Evolutionary conservation across 2,113 vertebrate genomes (phyloP).

Genomic region (Eupsittula cactorum): DNA sequence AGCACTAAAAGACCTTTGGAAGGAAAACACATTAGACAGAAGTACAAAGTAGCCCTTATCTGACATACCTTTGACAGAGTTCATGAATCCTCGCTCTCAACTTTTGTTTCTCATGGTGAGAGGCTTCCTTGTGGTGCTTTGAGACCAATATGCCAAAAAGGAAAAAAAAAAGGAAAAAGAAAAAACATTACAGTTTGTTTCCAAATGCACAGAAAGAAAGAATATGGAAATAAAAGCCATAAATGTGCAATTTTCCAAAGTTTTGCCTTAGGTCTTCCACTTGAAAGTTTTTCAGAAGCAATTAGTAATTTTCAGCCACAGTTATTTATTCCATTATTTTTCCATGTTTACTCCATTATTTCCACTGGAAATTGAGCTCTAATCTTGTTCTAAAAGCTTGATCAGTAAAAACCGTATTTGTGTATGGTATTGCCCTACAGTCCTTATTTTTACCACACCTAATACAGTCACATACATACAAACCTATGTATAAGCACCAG

Average conservation of each 20-base stretch:
- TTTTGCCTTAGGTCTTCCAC: background rate
- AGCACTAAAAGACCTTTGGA: background rate
- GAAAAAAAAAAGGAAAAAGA: background rate
- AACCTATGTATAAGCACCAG: accelerated
- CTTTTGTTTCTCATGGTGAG: slow-evolving; percentile 54
- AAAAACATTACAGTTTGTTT: background rate
- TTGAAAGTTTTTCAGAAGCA: background rate
- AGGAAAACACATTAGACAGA: background rate
- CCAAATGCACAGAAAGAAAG: background rate
- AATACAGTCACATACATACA: too few species aligned
- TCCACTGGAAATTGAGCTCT: background rate
- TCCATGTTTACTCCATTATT: background rate
- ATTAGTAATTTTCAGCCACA: background rate
- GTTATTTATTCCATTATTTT: background rate
- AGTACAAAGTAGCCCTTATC: background rate
- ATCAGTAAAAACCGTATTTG: background rate
- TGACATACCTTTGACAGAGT: slow-evolving; percentile 77
- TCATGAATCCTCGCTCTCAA: slow-evolving; percentile 66
- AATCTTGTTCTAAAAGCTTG: background rate
- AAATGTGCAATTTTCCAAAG: background rate
- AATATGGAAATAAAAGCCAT: background rate
- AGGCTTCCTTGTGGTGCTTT: slow-evolving; percentile 52
- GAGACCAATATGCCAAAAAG: slow-evolving; percentile 67
- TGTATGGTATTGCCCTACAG: accelerated
- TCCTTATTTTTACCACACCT: background rate